A percentile compares a stretch with the other conserved stretches of the same genome.
phyloP scores from a whole-genome alignment of 2,113 vertebrate species.

The Neolamprologus brichardi region DNA sequence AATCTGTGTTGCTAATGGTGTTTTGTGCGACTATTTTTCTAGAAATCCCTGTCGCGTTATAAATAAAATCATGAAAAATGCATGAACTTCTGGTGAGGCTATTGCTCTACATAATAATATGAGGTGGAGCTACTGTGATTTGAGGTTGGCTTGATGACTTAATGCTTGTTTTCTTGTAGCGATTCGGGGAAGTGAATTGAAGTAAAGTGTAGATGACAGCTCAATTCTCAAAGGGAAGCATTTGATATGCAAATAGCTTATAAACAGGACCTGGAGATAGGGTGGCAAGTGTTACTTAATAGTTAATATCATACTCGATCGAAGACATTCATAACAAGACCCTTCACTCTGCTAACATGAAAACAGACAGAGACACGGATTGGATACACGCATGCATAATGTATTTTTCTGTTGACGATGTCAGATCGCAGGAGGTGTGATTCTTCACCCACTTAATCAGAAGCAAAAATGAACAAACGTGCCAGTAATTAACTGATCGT shows the following conservation, averaged over 20 bases:
- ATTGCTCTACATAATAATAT: neutral
- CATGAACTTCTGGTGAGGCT: neutral
- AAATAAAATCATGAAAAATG: neutral
- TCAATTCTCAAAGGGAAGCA: slow-evolving; percentile 21
- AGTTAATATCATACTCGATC: neutral
- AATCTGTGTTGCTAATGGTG: neutral
- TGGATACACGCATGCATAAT: neutral
- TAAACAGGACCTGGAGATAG: neutral
- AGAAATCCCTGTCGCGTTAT: neutral
- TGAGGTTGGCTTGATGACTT: neutral
- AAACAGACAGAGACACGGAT: neutral
- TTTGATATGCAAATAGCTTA: slow-evolving; percentile 36
- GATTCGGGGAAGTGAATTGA: slow-evolving; percentile 11
- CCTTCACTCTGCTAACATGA: neutral
- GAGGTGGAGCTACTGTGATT: neutral
- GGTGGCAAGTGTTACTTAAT: neutral
- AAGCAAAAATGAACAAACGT: no score
- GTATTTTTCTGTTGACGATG: neutral
- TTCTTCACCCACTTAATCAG: no score
- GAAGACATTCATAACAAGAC: neutral
- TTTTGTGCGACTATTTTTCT: neutral
- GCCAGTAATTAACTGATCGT: no score
- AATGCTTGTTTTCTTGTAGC: slow-evolving; percentile 20
- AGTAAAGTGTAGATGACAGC: slow-evolving; percentile 20
- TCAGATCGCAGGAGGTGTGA: no score